A percentile compares a stretch with the other conserved stretches of the same genome.
These are phyloP conservation scores for Schizopygopsis pylzovi DNA, from an alignment of 2,797 vertebrate species.

Conservation along the genomic window DNA sequence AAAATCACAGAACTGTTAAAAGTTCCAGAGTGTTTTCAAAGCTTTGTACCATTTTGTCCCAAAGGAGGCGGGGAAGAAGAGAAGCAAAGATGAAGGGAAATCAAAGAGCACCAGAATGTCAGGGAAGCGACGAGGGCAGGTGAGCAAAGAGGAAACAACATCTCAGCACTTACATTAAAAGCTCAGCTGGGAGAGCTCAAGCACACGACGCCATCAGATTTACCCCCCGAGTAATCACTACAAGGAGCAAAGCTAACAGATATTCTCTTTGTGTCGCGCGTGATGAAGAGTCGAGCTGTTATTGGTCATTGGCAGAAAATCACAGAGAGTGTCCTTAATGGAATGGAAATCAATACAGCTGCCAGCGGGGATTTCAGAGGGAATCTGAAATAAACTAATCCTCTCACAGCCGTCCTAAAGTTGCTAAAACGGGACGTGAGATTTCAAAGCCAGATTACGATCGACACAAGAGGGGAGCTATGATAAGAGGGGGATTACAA, in stretches of 20 bases:
- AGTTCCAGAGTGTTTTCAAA: conserved; percentile 5
- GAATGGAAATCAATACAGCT: conserved; percentile 66
- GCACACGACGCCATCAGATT: background rate
- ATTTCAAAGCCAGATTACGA: conserved; percentile 56
- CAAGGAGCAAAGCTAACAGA: conserved; percentile 7
- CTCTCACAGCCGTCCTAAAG: conserved; percentile 63
- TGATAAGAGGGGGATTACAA: conserved; percentile 42
- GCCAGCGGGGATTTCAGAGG: conserved; percentile 59
- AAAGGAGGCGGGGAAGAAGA: background rate
- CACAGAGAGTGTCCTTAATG: conserved; percentile 52
- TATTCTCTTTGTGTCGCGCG: conserved; percentile 8
- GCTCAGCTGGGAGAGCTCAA: background rate
- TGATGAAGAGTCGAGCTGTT: conserved; percentile 23
- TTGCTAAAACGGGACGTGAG: conserved; percentile 62
- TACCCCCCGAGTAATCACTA: conserved; percentile 4
- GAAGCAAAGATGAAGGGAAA: conserved; percentile 11
- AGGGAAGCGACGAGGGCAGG: background rate
- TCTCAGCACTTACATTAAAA: conserved; percentile 15
- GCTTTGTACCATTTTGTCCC: background rate
- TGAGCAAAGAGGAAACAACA: conserved; percentile 9
- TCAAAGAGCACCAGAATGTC: background rate
- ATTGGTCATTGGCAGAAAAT: conserved; percentile 42
- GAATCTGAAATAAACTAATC: conserved; percentile 71
- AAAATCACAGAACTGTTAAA: background rate
- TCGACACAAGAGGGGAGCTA: conserved; percentile 29